phyloP scores from a whole-genome alignment of 1,140 invertebrate genomes.

The Zaprionus inermis region DNA sequence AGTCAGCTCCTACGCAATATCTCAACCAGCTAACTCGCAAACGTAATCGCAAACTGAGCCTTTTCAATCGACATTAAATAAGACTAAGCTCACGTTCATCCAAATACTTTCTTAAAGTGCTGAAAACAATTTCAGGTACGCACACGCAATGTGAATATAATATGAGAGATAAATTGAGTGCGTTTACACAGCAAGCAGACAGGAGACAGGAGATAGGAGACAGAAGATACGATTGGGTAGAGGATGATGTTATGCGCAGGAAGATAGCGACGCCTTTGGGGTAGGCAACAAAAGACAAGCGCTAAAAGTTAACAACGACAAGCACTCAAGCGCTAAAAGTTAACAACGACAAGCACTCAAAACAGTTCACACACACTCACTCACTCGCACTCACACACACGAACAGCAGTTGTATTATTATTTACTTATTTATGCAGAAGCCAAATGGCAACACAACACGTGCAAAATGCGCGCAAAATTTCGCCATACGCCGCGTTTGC shows the following conservation, averaged over 20 bases:
- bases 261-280: slow-evolving; percentile 46
- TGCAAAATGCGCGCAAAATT: slow-evolving; percentile 60
- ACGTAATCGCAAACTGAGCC: slow-evolving; percentile 5
- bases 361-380: slow-evolving; percentile 18
- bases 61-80: slow-evolving; percentile 43
- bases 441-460: slow-evolving; percentile 60
- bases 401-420: slow-evolving; percentile 54
- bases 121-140: slow-evolving; percentile 61
- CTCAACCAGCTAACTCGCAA: not conserved
- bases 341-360: slow-evolving; percentile 53
- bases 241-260: not conserved
- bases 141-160: slow-evolving; percentile 69
- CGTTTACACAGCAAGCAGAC: slow-evolving; percentile 43
- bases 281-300: slow-evolving; percentile 60
- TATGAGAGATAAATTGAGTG: slow-evolving; percentile 68
- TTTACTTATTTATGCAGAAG: slow-evolving; percentile 71
- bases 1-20: not conserved
- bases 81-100: slow-evolving; percentile 19
- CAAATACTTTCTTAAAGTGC: slow-evolving; percentile 36
- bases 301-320: slow-evolving; percentile 54
- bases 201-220: not conserved
- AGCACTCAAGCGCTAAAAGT: slow-evolving; percentile 60
- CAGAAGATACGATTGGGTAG: not conserved
- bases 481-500: slow-evolving; percentile 27
- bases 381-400: slow-evolving; percentile 22